These are phyloP conservation scores for Agapornis roseicollis DNA, from an alignment of 2,113 vertebrate species.

Conservation along the genomic window DNA sequence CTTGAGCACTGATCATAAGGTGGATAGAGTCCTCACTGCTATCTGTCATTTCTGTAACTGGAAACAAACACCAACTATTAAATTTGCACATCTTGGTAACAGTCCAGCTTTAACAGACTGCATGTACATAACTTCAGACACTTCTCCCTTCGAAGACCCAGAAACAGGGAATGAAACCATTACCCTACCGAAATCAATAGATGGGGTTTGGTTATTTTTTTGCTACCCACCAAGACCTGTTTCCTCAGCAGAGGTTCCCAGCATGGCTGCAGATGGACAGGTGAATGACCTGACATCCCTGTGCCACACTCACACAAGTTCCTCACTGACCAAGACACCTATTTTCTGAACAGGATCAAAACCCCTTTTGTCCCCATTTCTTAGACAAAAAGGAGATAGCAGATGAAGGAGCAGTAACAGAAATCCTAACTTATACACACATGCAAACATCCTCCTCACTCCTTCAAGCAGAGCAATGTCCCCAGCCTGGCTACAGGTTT, in stretches of 20 bases:
- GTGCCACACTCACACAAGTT: neutral
- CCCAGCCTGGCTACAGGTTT: neutral
- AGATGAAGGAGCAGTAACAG: neutral
- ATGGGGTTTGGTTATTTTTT: neutral
- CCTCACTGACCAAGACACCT: neutral
- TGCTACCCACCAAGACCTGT: neutral
- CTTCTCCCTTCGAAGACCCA: neutral
- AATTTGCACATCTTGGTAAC: neutral
- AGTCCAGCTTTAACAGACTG: neutral
- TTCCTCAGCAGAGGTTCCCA: neutral
- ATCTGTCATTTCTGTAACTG: neutral
- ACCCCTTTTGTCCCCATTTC: neutral
- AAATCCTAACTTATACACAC: neutral
- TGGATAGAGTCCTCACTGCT: neutral
- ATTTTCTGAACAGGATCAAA: neutral
- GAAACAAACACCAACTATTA: neutral
- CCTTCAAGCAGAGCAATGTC: neutral
- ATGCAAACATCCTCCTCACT: neutral
- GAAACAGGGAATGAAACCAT: neutral
- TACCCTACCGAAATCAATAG: neutral
- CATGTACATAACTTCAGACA: neutral
- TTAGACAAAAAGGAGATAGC: neutral
- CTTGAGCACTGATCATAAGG: neutral
- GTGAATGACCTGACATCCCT: neutral
- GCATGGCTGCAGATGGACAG: accelerated